Conservation (phyloP, 2,797 vertebrate species). For the Tadarida brasiliensis region DNA sequence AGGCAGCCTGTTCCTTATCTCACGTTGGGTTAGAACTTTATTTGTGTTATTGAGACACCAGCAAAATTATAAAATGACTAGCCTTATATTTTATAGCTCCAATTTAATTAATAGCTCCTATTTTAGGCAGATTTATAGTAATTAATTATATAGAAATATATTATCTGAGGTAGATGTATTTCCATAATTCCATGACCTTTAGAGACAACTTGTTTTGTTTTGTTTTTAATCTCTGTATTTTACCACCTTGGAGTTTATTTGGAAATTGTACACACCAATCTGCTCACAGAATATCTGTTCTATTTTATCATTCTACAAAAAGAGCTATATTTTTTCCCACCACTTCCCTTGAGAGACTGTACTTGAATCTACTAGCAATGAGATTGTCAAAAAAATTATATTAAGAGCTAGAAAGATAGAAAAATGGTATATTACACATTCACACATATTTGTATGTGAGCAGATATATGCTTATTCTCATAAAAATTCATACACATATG, state of each 20-base stretch:
- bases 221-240: not conserved
- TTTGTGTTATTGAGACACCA: constrained; percentile 50
- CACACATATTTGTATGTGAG: not conserved
- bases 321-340: not conserved
- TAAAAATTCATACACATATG: not conserved
- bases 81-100: not conserved
- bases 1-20: constrained; percentile 64
- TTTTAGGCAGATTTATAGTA: not conserved
- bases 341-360: not conserved
- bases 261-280: constrained; percentile 27
- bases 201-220: not conserved
- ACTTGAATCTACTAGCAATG: constrained; percentile 27
- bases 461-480: not conserved
- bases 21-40: constrained; percentile 60
- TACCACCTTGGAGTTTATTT: not conserved
- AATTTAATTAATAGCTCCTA: constrained; percentile 56
- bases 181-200: constrained; percentile 8
- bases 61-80: constrained; percentile 34
- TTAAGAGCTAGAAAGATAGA: not conserved
- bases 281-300: constrained; percentile 18
- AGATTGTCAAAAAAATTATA: constrained; percentile 44
- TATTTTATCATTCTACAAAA: constrained; percentile 50
- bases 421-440: not conserved
- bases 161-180: not conserved
- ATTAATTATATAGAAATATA: constrained; percentile 9